Base-by-base conservation (phyloP, 1,140 invertebrate genomes). In the Hypsibius dujardini region DNA sequence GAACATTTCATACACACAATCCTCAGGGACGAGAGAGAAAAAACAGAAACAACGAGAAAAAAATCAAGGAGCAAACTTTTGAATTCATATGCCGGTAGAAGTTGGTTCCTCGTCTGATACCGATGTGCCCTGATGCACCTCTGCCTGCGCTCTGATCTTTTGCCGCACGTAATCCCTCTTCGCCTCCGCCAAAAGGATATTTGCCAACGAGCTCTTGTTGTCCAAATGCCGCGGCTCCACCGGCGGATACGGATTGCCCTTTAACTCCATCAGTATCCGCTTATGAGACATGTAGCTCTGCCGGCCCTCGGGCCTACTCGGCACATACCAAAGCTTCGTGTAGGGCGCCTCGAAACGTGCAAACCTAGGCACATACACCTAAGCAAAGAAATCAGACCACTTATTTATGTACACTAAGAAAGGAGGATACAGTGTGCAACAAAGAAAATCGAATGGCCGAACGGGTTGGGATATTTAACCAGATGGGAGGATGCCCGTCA, bases 291-390 rank as follows among this genome's bases (percentile, higher is more conserved):
- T 72, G 74, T 42, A 47, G 40, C 45, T 72, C 59, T 28, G 47
- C 1, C 12, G 47, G 47, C 14, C 1, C 45, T 70, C 71, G 70
- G 50, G 14, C 82, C 71, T 81, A 79, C 46, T 81, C 81, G 89
- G 88, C 46, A 86, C 85, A 76, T 83, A 85, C 71, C 85, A 84
- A 74, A 92, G 79, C 76, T 83, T 84, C 46, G 90, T 94, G 76
- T 84, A 92, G 1, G 86, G 84, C 2, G 82, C 78, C 47, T 82
- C 83, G 74, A 83, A 87, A 75, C 88, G 84, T 76, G 88, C 80
- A 81, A 85, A 95, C 70, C 90, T 81, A 12, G 90, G 90, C 42
- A 86, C 90, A 28, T 94, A 78, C 28, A 94, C 90, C 84, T 95
- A 56, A n/a, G 50, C 7, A 56, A 56, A 56, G 7, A 56, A 56